A percentile compares a stretch with the other conserved stretches of the same genome.
These are phyloP conservation scores for Pogoniulus pusillus DNA, from an alignment of 2,797 vertebrate genomes.

Conservation along the genomic window DNA sequence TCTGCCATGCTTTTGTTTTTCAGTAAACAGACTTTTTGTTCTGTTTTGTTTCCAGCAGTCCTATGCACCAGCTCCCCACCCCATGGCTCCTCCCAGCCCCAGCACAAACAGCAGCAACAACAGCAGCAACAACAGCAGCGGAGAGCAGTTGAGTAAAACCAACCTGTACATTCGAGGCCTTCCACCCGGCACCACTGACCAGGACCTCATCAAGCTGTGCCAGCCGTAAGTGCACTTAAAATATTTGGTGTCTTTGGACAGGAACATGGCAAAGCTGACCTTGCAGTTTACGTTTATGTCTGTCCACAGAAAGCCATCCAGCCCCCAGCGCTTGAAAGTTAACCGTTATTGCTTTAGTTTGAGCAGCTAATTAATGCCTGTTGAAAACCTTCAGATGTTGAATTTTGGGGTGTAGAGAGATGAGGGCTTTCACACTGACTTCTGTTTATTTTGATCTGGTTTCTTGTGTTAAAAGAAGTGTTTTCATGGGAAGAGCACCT, in stretches of 20 bases:
- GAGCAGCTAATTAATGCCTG: background rate
- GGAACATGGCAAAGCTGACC: background rate
- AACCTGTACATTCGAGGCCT: constrained; percentile 98
- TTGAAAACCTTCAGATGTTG: background rate
- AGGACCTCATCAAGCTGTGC: constrained; percentile 98
- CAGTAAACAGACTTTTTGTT: constrained; percentile 55
- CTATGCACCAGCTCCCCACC: constrained; percentile 97
- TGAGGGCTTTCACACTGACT: background rate
- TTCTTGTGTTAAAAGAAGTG: background rate
- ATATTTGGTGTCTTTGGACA: background rate
- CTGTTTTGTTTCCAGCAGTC: constrained; percentile 85
- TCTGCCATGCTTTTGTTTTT: constrained; percentile 1
- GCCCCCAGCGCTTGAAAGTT: background rate
- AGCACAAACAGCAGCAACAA: constrained; percentile 91
- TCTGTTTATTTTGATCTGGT: background rate
- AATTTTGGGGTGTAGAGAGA: background rate
- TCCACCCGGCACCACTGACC: constrained; percentile 95
- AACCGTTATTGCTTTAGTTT: background rate
- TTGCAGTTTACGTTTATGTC: background rate
- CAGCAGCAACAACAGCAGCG: constrained; percentile 92
- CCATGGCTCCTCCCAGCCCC: constrained; percentile 98
- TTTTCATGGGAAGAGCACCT: background rate
- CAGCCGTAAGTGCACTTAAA: constrained; percentile 89
- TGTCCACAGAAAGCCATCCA: background rate
- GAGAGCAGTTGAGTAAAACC: constrained; percentile 98